A percentile compares a stretch with the other conserved stretches of the same genome.
These are phyloP conservation scores for Isotomurus palustris DNA, from an alignment of 2,888 invertebrate species.

Conservation along the genomic window DNA sequence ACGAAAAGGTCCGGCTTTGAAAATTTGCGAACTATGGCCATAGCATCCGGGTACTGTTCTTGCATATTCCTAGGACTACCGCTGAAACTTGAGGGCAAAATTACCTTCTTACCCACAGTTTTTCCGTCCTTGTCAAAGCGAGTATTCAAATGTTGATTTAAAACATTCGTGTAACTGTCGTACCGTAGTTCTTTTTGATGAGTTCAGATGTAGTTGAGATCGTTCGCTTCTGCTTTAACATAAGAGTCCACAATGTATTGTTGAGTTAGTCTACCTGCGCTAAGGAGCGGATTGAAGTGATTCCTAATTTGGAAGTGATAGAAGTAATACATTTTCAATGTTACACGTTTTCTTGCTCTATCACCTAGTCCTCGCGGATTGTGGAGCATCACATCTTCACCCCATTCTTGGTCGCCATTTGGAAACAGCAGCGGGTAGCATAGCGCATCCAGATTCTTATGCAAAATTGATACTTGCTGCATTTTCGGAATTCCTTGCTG, in stretches of 20 bases:
- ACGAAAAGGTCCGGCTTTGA: conserved; percentile 52
- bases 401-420: conserved; percentile 35
- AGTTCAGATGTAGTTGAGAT: conserved; percentile 39
- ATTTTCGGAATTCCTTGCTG: too few species aligned
- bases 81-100: conserved; percentile 49
- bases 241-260: conserved; percentile 47
- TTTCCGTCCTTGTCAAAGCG: conserved; percentile 1
- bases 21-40: conserved; percentile 50
- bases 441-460: conserved; percentile 40
- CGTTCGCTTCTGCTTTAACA: conserved; percentile 46
- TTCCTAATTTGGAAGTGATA: conserved; percentile 26
- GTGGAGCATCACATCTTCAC: not conserved
- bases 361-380: not conserved
- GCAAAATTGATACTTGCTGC: conserved; percentile 9
- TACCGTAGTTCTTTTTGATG: conserved; percentile 46
- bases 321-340: conserved; percentile 22
- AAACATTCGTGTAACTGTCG: conserved; percentile 40
- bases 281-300: conserved; percentile 45
- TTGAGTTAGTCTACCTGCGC: conserved; percentile 45
- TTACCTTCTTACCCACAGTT: conserved; percentile 17
- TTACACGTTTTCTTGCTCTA: not conserved
- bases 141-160: conserved; percentile 12
- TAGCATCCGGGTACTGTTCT: conserved; percentile 51
- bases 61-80: conserved; percentile 49
- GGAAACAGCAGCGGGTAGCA: conserved; percentile 42